Base-by-base conservation (phyloP, 2,888 invertebrate genomes). In the Philaethria dido region DNA sequence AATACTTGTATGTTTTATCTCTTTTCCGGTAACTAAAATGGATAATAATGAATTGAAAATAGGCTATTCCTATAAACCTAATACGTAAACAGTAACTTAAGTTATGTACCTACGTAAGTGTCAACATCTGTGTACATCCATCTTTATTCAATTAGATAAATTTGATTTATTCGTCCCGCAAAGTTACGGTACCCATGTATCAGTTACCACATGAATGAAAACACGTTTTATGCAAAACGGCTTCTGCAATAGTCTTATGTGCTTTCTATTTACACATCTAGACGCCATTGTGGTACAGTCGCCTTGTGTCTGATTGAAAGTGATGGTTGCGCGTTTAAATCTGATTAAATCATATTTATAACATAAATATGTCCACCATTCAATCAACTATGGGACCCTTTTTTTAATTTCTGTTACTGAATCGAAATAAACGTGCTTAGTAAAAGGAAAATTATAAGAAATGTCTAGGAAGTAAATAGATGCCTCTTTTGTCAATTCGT, bases 71-170 rank as follows among this genome's bases (percentile, higher is more conserved):
- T 48, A 50, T 50, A 50, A 14, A n/a, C 14, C 8, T 25, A 33
- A 16, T 6, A 29, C 5, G 16, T 52, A 33, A 6, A 25, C 3
- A n/a, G 14, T 33, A 29, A 45, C 29, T n/a, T n/a, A n/a, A 14
- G 8, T 22, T 25, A 6, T 11, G 9, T 18, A 29, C 8, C 18
- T 22, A 45, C 3, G 0, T 16, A 25, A 20, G 22, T 57, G 57
- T 57, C 39, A 18, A 59, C 42, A 29, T 44, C 16, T 13, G 18
- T 60, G 11, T 18, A 29, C 29, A 18, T 45, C 11, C 14, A 45
- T 60, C 45, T 45, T 45, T 59, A 59, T 59, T 60, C 18, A 60
- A 45, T 45, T 45, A 25, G 60, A 60, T 60, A 60, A 60, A 3
- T 45, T 60, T 33, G 45, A 57, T 57, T 42, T 45, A 60, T 60